Base-by-base conservation (phyloP, 2,113 vertebrate species). In the Seriola rivoliana region DNA sequence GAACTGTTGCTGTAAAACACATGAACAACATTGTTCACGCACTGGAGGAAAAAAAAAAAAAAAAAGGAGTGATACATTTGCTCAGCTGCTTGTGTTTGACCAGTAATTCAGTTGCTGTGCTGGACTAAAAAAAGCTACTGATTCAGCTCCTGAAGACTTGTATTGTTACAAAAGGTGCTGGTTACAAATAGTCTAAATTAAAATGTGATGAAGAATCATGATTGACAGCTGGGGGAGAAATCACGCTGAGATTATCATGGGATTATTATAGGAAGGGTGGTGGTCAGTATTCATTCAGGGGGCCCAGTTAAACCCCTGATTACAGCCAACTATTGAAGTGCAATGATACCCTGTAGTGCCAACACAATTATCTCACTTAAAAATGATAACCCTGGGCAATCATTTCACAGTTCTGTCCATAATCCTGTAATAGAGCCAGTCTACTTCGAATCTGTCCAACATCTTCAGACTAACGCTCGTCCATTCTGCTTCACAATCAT, bases 231-330 rank as follows among this genome's bases (percentile, higher is more conserved):
- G 84, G 55, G 73, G 29, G 55, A 5, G 54, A 76, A 69, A 46
- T 75, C 63, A 52, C 54, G 46, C 29, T 57, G 1, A 52, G 52
- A 80, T 87, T 80, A 72, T 17, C 0, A 21, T 7, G 29, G 75
- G 70, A 82, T 90, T 82, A 80, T 76, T 48, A 73, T 1, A 68
- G 75, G 70, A 25, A 75, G 62, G 50, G 63, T 44, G 32, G 40
- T 12, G 50, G 12, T 57, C 1, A 6, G 12, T 71, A 19, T 64
- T 50, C 8, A 14, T 38, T 73, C 63, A 68, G 29, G 63, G 50
- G 52, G 57, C 42, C 10, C 14, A 40, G 25, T 59, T 75, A 46
- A 17, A 69, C 50, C 46, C 23, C 29, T 62, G 74, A 87, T 67
- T 71, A 52, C 50, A 73, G 64, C 25, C 63, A 62, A 10, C 34